Percentiles rank a stretch among this genome's conserved stretches.
Evolutionary conservation across 2,113 vertebrate species (phyloP).

Genomic region (Chlorocebus sabaeus): DNA sequence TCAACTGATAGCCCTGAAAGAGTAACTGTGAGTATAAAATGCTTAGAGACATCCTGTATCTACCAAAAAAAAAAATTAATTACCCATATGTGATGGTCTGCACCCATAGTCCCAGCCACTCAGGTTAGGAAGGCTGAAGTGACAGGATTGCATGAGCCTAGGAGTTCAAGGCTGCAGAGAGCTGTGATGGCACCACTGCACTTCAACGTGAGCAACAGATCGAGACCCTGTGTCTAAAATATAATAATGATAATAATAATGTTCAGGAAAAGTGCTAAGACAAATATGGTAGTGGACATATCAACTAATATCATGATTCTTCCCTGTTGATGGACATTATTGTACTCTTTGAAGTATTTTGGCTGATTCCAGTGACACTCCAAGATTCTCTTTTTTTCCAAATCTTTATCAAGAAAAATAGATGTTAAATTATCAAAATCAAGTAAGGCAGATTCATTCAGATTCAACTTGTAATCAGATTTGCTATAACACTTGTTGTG

Average conservation of each 20-base stretch:
- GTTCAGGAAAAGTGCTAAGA: neutral
- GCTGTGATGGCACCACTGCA: too few relatives aligned
- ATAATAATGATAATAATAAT: neutral
- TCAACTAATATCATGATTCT: neutral
- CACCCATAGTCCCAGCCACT: too few relatives aligned
- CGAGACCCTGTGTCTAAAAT: too few relatives aligned
- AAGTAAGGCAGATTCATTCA: neutral
- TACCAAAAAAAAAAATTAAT: too few relatives aligned
- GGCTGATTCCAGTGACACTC: neutral
- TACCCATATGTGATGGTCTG: too few relatives aligned
- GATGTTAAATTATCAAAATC: neutral
- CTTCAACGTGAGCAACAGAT: too few relatives aligned
- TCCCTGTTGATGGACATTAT: neutral
- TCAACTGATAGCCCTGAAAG: neutral
- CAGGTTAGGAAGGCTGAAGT: too few relatives aligned
- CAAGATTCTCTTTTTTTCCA: neutral
- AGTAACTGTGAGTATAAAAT: neutral
- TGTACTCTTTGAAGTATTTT: neutral
- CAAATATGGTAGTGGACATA: neutral
- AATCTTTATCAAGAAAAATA: neutral
- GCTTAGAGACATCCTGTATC: neutral
- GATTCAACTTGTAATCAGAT: neutral
- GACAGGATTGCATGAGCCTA: too few relatives aligned
- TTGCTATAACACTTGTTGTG: neutral
- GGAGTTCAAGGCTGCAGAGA: too few relatives aligned